Conservation (phyloP, 2,888 invertebrate species). For the Leucoma salicis region DNA sequence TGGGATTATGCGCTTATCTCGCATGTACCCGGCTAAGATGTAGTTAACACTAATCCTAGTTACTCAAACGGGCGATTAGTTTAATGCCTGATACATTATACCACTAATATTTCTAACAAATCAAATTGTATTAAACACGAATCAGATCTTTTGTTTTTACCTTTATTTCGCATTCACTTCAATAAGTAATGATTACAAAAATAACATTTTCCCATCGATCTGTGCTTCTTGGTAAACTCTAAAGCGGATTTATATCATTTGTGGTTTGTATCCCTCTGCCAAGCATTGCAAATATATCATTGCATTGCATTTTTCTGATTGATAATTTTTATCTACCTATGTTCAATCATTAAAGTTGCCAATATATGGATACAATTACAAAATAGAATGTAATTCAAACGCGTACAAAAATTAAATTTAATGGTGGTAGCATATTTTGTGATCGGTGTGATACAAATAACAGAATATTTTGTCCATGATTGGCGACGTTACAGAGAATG, state of each 20-base stretch:
- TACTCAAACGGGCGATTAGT: slow-evolving; percentile 48
- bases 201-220: slow-evolving; percentile 59
- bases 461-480: slow-evolving; percentile 22
- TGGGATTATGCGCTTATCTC: slow-evolving; percentile 55
- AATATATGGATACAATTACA: slow-evolving; percentile 27
- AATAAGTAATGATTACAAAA: slow-evolving; percentile 42
- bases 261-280: slow-evolving; percentile 73
- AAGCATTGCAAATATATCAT: slow-evolving; percentile 65
- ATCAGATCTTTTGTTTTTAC: slow-evolving; percentile 37
- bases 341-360: slow-evolving; percentile 43
- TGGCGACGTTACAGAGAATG: slow-evolving; percentile 57
- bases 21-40: slow-evolving; percentile 68
- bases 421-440: too few species aligned
- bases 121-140: slow-evolving; percentile 27
- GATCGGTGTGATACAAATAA: too few species aligned
- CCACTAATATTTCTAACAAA: slow-evolving; percentile 24
- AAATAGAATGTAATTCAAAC: not conserved
- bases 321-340: slow-evolving; percentile 41
- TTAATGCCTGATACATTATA: slow-evolving; percentile 25
- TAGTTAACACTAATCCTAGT: slow-evolving; percentile 48
- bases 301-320: slow-evolving; percentile 66
- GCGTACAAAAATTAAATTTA: too few species aligned
- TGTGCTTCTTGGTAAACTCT: slow-evolving; percentile 82
- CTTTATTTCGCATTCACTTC: slow-evolving; percentile 62
- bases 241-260: slow-evolving; percentile 76